These are phyloP conservation scores for Hozukius guyotensis DNA, from an alignment of 2,797 vertebrate genomes.

Conservation along the genomic window DNA sequence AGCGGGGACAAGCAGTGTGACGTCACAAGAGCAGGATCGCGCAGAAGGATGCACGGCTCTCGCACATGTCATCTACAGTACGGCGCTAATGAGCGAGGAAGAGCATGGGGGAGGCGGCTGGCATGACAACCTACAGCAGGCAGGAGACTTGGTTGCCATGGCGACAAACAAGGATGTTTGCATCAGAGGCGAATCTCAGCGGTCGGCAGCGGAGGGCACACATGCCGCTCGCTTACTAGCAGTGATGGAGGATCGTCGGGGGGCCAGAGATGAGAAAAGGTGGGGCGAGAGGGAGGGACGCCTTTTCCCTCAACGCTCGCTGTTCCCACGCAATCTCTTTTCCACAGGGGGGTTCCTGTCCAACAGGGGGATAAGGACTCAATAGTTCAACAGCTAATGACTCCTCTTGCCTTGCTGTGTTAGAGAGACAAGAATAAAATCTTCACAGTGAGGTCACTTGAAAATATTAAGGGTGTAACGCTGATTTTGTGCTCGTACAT, in stretches of 20 bases:
- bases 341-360: constrained; percentile 17
- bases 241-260: constrained; percentile 41
- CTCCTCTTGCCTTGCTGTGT: constrained; percentile 29
- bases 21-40: constrained; percentile 29
- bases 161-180: constrained; percentile 85
- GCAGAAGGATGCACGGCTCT: constrained; percentile 11
- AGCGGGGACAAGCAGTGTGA: background rate
- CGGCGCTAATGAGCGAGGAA: constrained; percentile 61
- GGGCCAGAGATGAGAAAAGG: constrained; percentile 24
- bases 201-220: constrained; percentile 50
- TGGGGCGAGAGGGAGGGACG: constrained; percentile 22
- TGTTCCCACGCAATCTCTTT: constrained; percentile 23
- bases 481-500: constrained; percentile 31
- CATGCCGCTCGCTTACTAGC: constrained; percentile 40
- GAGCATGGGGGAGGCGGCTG: constrained; percentile 59
- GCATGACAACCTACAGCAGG: constrained; percentile 80
- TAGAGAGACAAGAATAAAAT: constrained; percentile 40
- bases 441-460: constrained; percentile 40
- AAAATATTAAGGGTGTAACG: constrained; percentile 26
- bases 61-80: constrained; percentile 67
- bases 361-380: constrained; percentile 30
- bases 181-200: constrained; percentile 78
- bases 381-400: constrained; percentile 37
- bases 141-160: constrained; percentile 84
- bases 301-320: constrained; percentile 9